phyloP scores from a whole-genome alignment of 2,797 vertebrate genomes.

The Mormyrus proboscirostris region DNA sequence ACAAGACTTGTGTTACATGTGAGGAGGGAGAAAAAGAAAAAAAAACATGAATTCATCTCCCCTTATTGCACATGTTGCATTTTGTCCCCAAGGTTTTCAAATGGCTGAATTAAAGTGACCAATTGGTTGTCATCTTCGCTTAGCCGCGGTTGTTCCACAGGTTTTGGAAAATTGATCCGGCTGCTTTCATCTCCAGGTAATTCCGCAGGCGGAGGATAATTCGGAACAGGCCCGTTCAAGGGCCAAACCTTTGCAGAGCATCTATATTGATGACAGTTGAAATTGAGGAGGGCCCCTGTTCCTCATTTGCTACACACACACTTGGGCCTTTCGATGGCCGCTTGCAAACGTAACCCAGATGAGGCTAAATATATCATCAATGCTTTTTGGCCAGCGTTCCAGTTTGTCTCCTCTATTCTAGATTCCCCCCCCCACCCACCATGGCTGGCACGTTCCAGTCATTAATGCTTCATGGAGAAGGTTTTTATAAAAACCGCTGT shows the following conservation, averaged over 20 bases:
- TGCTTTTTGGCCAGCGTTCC: slow-evolving; percentile 58
- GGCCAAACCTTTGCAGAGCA: slow-evolving; percentile 54
- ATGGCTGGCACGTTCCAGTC: slow-evolving; percentile 59
- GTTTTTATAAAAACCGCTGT: slow-evolving; percentile 57
- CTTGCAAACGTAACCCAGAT: slow-evolving; percentile 83
- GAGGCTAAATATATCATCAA: slow-evolving; percentile 58
- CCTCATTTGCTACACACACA: slow-evolving; percentile 77
- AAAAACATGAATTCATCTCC: slow-evolving; percentile 31
- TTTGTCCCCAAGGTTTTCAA: slow-evolving; percentile 37
- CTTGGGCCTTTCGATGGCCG: slow-evolving; percentile 66
- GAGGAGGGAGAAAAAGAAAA: slow-evolving; percentile 27
- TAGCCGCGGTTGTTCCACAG: slow-evolving; percentile 53
- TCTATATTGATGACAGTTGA: slow-evolving; percentile 80
- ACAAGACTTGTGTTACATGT: slow-evolving; percentile 47
- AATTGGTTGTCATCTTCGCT: slow-evolving; percentile 65
- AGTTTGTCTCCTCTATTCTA: slow-evolving; percentile 58
- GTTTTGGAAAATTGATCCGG: slow-evolving; percentile 62
- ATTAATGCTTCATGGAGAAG: slow-evolving; percentile 68
- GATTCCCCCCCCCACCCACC: slow-evolving; percentile 50
- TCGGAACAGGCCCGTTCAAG: slow-evolving; percentile 58
- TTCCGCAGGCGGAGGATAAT: slow-evolving; percentile 56
- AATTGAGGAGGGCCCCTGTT: slow-evolving; percentile 76
- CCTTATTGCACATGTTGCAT: slow-evolving; percentile 33
- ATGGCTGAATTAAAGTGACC: slow-evolving; percentile 41
- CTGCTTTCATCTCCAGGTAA: slow-evolving; percentile 74